These are phyloP conservation scores for Pluvialis apricaria DNA, from an alignment of 2,113 vertebrate species.

Conservation along the genomic window DNA sequence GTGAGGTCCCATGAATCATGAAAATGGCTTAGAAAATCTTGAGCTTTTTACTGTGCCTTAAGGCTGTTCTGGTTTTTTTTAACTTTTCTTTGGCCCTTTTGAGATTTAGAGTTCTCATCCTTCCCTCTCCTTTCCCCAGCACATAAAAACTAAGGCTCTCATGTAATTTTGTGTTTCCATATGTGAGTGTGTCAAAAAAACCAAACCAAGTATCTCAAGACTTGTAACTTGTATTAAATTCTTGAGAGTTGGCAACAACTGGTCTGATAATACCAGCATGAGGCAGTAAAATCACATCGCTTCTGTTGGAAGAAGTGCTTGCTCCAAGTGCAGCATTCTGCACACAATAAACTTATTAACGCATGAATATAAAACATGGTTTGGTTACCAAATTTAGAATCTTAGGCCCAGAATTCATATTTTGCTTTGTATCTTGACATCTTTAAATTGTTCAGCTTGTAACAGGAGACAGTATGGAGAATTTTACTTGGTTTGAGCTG, in stretches of 20 bases:
- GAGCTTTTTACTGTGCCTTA: background rate
- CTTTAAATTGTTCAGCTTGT: background rate
- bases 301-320: background rate
- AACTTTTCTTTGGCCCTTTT: background rate
- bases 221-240: slow-evolving; percentile 2
- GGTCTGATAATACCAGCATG: background rate
- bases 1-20: background rate
- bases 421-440: background rate
- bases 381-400: background rate
- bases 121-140: background rate
- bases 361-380: background rate
- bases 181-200: background rate
- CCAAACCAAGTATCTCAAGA: background rate
- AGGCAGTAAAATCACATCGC: background rate
- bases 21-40: background rate
- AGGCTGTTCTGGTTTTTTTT: background rate
- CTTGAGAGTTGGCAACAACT: background rate
- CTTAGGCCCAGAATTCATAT: background rate
- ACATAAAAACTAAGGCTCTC: background rate
- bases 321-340: background rate
- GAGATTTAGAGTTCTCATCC: background rate
- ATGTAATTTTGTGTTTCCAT: background rate
- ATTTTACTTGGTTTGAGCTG: background rate
- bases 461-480: background rate
- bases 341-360: background rate